Percentiles rank a stretch among this genome's conserved stretches.
These are phyloP conservation scores for Lethenteron camtschaticum DNA, from an alignment of 2,113 vertebrate species.

Conservation along the genomic window DNA sequence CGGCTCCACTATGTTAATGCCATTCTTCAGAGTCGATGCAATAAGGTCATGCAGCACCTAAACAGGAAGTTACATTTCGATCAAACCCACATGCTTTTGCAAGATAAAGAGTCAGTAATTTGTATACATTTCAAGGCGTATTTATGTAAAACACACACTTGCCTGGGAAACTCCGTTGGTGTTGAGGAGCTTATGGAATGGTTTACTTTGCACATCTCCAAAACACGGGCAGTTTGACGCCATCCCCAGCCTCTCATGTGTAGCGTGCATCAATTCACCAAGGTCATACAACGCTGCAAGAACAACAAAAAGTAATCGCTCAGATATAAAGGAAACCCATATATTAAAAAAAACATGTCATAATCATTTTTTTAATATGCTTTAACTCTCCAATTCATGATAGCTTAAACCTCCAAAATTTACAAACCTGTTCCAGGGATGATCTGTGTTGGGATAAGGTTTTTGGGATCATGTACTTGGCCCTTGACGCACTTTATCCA, in stretches of 20 bases:
- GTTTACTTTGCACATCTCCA: background rate
- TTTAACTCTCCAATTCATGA: background rate
- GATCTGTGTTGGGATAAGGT: constrained; percentile 42
- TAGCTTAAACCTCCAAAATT: background rate
- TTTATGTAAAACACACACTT: background rate
- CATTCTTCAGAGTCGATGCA: no score
- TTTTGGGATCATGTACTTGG: constrained; percentile 33
- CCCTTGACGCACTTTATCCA: constrained; percentile 44
- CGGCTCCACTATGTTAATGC: no score
- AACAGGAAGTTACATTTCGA: no score
- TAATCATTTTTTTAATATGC: background rate
- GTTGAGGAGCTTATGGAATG: constrained; percentile 1
- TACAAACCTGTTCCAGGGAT: constrained; percentile 42
- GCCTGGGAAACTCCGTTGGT: constrained; percentile 3
- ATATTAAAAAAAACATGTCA: background rate
- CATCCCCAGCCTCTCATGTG: constrained; percentile 41
- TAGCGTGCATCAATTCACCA: constrained; percentile 37
- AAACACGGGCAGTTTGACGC: constrained; percentile 40
- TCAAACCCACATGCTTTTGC: no score
- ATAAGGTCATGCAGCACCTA: no score
- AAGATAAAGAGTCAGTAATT: no score
- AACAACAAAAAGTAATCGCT: constrained; percentile 5
- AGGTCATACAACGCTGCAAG: constrained; percentile 40
- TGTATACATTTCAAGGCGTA: no score
- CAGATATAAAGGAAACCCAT: no score